Conservation (phyloP, 2,113 vertebrate genomes). For the Dermatemys mawii region DNA sequence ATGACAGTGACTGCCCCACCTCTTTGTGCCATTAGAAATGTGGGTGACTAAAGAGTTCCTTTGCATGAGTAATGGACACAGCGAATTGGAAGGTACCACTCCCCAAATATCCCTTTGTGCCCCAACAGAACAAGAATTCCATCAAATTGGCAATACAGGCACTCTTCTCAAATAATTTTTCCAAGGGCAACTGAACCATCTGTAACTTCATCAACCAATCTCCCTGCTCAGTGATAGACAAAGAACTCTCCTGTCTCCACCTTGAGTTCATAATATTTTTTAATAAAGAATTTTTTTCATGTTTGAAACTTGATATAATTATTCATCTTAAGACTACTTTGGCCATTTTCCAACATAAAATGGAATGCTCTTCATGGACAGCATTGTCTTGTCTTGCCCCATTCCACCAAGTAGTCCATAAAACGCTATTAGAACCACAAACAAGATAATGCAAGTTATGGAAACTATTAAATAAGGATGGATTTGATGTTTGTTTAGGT, state of each 20-base stretch:
- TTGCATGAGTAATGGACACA: too few relatives aligned
- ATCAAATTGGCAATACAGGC: not conserved
- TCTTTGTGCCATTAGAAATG: too few relatives aligned
- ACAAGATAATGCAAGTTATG: not conserved
- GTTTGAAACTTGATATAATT: not conserved
- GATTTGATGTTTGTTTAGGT: slow-evolving; percentile 55
- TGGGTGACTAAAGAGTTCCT: too few relatives aligned
- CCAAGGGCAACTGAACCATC: not conserved
- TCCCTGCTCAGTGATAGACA: not conserved
- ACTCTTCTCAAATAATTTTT: not conserved
- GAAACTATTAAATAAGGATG: not conserved
- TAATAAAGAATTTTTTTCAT: not conserved
- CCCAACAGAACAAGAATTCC: not conserved
- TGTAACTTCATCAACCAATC: not conserved
- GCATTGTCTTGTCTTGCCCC: not conserved
- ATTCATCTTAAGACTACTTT: not conserved
- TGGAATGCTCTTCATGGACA: not conserved
- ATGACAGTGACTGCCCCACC: too few relatives aligned
- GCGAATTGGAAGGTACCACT: not conserved
- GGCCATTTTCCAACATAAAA: not conserved
- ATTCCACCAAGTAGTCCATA: not conserved
- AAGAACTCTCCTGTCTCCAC: not conserved
- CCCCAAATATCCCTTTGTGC: not conserved
- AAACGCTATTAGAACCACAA: not conserved
- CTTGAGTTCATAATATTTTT: not conserved